Percentiles rank a stretch among this genome's conserved stretches.
These are phyloP conservation scores for Nixonia krombeini DNA, from an alignment of 1,140 invertebrate genomes.

Conservation along the genomic window DNA sequence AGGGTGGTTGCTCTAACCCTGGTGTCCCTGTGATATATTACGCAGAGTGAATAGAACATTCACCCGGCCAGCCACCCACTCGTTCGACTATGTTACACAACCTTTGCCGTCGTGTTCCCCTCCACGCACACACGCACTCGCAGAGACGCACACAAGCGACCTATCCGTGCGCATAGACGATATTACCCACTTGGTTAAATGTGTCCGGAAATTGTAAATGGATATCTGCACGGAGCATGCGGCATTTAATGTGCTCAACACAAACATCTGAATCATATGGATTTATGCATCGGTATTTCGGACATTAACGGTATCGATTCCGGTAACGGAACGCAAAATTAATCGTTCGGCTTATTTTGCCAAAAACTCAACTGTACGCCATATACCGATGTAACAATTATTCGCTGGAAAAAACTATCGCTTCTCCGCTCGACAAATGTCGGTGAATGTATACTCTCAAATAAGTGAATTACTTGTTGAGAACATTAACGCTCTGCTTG, in stretches of 20 bases:
- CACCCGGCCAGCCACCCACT: slow-evolving; percentile 32
- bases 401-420: no score
- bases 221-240: slow-evolving; percentile 46
- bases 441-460: no score
- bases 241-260: slow-evolving; percentile 35
- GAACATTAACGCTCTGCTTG: no score
- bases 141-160: slow-evolving; percentile 10
- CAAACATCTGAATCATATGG: slow-evolving; percentile 36
- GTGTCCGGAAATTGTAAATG: slow-evolving; percentile 54
- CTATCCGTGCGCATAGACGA: slow-evolving; percentile 14
- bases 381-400: no score
- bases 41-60: slow-evolving; percentile 35
- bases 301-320: slow-evolving; percentile 34
- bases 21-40: slow-evolving; percentile 31
- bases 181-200: slow-evolving; percentile 49
- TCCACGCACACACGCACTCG: slow-evolving; percentile 13
- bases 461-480: no score
- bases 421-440: no score
- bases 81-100: slow-evolving; percentile 35
- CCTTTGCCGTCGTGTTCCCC: slow-evolving; percentile 32
- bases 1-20: slow-evolving; percentile 4
- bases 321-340: slow-evolving; percentile 33
- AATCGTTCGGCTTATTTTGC: no score
- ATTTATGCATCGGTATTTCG: slow-evolving; percentile 39
- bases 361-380: no score